A percentile compares a stretch with the other conserved stretches of the same genome.
phyloP scores from a whole-genome alignment of 2,888 invertebrate genomes.

The Ferrisia virgata region DNA sequence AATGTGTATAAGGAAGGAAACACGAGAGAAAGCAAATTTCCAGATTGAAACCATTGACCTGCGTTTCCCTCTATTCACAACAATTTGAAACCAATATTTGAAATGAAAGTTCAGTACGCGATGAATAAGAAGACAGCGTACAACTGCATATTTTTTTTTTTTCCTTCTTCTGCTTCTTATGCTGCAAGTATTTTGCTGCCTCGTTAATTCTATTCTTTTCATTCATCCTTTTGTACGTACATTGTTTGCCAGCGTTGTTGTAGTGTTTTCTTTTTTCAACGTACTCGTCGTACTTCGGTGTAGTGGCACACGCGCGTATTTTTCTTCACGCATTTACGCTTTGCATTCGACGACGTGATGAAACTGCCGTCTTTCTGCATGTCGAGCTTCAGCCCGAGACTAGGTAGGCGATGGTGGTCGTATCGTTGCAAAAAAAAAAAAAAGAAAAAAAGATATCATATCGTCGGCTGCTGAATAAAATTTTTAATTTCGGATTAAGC shows the following conservation, averaged over 20 bases:
- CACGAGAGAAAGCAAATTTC: background rate
- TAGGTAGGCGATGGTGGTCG: background rate
- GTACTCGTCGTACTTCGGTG: background rate
- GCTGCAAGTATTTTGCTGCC: constrained; percentile 37
- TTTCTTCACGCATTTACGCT: constrained; percentile 38
- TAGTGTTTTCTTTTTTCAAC: constrained; percentile 6
- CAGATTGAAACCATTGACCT: constrained; percentile 37
- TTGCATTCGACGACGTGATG: constrained; percentile 36
- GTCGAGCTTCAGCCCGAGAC: background rate
- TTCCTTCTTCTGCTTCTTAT: background rate
- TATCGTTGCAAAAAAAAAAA: background rate
- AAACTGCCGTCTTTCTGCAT: background rate
- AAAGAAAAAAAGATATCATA: background rate
- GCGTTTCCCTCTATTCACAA: background rate
- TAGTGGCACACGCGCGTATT: background rate
- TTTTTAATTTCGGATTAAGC: constrained; percentile 40
- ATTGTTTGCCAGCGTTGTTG: constrained; percentile 10
- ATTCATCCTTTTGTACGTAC: constrained; percentile 19
- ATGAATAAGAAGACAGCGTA: background rate
- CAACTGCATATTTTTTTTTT: background rate
- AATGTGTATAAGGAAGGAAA: too few relatives aligned
- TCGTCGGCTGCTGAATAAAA: background rate
- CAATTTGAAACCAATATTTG: constrained; percentile 42
- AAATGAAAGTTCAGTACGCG: constrained; percentile 36
- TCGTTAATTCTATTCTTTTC: constrained; percentile 40